Evolutionary conservation across 2,113 vertebrate species (phyloP).

Genomic region (Varanus komodoensis): DNA sequence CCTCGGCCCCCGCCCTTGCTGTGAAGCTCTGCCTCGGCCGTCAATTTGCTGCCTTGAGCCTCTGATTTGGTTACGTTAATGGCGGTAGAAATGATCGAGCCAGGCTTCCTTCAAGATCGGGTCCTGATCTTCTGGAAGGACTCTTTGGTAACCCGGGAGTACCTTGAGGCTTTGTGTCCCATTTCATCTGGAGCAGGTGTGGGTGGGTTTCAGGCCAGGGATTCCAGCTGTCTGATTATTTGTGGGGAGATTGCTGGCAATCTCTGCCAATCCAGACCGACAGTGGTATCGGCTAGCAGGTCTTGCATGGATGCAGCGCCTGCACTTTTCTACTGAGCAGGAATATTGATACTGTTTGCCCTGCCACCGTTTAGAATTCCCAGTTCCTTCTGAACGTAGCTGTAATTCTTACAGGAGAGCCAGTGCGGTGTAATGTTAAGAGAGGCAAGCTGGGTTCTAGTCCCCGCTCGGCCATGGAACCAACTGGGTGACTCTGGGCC

Average conservation of each 20-base stretch:
- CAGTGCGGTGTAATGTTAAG: too few species aligned
- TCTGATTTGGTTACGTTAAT: not conserved
- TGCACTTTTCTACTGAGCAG: too few species aligned
- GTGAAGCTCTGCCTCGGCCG: not conserved
- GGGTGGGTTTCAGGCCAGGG: not conserved
- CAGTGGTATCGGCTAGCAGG: too few species aligned
- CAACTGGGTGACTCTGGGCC: too few species aligned
- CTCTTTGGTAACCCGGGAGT: not conserved
- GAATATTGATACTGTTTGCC: too few species aligned
- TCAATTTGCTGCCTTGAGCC: not conserved
- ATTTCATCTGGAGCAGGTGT: not conserved
- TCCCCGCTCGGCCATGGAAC: too few species aligned
- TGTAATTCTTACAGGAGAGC: too few species aligned
- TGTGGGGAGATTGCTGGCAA: not conserved
- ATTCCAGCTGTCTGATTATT: too few species aligned
- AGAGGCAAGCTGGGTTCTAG: too few species aligned
- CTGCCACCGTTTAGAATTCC: too few species aligned
- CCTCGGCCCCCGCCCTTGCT: not conserved
- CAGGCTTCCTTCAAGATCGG: not conserved
- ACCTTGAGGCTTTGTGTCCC: not conserved
- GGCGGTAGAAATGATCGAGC: not conserved
- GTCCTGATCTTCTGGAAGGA: not conserved
- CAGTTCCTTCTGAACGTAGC: too few species aligned
- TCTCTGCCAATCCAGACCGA: not conserved
- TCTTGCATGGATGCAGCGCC: too few species aligned